These are phyloP conservation scores for Mycteria americana DNA, from an alignment of 2,797 vertebrate genomes.

Conservation along the genomic window DNA sequence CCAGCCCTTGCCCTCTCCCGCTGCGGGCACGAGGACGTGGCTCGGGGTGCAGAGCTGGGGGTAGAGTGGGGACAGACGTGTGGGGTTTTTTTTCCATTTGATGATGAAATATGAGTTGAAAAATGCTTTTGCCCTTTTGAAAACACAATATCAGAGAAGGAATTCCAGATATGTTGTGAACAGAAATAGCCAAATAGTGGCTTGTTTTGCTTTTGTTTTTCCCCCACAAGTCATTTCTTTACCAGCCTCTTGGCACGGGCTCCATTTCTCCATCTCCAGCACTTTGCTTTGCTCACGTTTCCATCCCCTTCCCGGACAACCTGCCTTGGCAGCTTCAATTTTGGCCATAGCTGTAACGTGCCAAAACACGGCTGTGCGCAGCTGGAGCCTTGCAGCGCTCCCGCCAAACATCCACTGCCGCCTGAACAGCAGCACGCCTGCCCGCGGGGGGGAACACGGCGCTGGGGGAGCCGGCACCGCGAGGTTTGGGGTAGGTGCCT, in stretches of 20 bases:
- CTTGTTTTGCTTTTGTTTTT: background rate
- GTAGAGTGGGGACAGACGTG: background rate
- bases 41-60: accelerated
- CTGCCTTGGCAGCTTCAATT: background rate
- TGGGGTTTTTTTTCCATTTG: background rate
- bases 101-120: background rate
- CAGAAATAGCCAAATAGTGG: background rate
- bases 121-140: background rate
- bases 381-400: background rate
- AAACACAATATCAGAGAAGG: background rate
- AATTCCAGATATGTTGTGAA: background rate
- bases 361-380: accelerated
- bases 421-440: background rate
- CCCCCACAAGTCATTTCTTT: background rate
- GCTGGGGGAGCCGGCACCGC: accelerated
- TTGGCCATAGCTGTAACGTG: accelerated
- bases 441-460: accelerated
- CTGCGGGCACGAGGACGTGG: accelerated
- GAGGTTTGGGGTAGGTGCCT: background rate
- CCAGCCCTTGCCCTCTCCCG: background rate
- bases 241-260: background rate
- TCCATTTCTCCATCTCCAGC: background rate
- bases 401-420: background rate
- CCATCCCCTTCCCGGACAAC: background rate
- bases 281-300: background rate